phyloP scores from a whole-genome alignment of 2,113 vertebrate genomes.

The Mustela lutreola region DNA sequence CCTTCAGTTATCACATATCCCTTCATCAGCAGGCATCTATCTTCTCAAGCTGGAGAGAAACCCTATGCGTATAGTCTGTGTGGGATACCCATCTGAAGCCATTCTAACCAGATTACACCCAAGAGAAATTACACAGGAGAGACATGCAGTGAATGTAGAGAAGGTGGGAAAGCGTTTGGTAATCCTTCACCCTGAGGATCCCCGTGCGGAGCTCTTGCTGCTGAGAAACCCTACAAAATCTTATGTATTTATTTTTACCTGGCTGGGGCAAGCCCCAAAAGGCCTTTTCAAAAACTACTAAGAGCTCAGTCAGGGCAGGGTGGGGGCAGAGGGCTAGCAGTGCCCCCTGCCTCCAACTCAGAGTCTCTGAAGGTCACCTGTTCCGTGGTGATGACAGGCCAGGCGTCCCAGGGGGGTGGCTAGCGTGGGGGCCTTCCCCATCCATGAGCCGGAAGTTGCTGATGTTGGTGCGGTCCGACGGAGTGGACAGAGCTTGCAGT shows the following conservation, averaged over 20 bases:
- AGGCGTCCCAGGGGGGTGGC: neutral
- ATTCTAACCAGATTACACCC: neutral
- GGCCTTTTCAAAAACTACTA: neutral
- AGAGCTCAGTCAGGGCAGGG: neutral
- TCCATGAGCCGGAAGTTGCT: neutral
- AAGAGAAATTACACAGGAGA: neutral
- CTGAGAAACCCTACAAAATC: constrained; percentile 6
- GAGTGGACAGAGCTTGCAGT: neutral
- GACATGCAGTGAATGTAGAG: neutral
- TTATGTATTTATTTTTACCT: neutral
- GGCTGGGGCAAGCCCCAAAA: neutral
- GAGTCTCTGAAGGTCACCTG: neutral
- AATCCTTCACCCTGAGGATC: neutral
- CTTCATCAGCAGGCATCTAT: neutral
- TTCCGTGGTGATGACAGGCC: neutral
- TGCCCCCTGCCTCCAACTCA: neutral
- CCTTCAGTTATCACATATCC: neutral
- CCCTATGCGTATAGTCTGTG: neutral
- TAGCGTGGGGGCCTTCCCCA: neutral
- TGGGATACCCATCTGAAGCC: neutral
- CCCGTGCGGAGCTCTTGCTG: constrained; percentile 10
- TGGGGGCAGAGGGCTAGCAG: neutral
- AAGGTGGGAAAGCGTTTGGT: neutral
- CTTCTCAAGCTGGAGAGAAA: neutral
- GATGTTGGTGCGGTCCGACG: accelerated